Conservation (phyloP, 2,113 vertebrate genomes). For the Oxyruncus cristatus region DNA sequence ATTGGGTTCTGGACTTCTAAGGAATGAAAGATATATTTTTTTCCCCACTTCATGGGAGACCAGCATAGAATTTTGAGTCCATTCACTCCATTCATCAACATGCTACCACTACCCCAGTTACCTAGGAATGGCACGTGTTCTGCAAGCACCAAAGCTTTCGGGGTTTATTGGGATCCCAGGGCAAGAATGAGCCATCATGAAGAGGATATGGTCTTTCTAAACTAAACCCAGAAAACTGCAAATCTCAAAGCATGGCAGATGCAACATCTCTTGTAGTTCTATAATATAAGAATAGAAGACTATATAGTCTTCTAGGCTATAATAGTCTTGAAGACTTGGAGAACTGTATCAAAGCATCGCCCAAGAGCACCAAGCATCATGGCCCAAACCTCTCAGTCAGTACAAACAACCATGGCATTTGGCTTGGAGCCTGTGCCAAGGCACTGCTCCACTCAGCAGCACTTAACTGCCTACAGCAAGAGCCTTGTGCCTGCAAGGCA, state of each 20-base stretch:
- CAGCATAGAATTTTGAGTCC: not conserved
- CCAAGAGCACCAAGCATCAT: rapidly evolving
- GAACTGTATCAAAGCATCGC: not conserved
- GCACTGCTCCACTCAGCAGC: not conserved
- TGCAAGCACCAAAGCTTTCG: not conserved
- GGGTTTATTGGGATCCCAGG: not conserved
- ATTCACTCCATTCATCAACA: not conserved
- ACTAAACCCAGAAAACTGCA: not conserved
- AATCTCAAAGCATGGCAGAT: not conserved
- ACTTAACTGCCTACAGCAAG: not conserved
- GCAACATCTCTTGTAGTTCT: not conserved
- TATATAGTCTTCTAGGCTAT: too few relatives aligned
- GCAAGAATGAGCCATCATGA: not conserved
- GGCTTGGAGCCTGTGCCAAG: rapidly evolving
- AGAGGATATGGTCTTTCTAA: not conserved
- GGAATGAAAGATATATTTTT: not conserved
- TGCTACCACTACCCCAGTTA: not conserved
- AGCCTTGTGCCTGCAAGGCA: not conserved
- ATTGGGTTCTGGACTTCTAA: not conserved
- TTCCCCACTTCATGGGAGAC: not conserved
- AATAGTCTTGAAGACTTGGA: not conserved
- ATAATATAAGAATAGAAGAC: too few relatives aligned
- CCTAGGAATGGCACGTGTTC: not conserved
- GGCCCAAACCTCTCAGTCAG: not conserved
- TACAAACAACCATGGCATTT: rapidly evolving